Evolutionary conservation across 2,797 vertebrate species (phyloP), one percentile per base, ranked within the genome.

Genomic region (Intellagama lesueurii): DNA sequence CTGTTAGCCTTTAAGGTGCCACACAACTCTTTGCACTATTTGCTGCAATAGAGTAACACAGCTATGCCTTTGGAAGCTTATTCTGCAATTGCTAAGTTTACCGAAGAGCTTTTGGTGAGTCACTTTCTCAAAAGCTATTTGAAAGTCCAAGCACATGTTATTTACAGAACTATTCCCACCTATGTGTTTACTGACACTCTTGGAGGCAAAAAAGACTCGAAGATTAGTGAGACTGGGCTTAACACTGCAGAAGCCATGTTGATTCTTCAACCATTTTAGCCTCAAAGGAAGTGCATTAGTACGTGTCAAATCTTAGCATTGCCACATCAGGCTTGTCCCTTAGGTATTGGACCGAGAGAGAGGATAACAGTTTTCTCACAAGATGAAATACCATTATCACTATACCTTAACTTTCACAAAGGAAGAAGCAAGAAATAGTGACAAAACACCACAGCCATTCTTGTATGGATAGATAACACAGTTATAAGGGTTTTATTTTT

Each of bases 341-440:
- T 66, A 66, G 85, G 28, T 66, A 86, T 2, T 28, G 40, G 47
- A 47, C n/a, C n/a, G 56, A 78, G 28, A 77, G 75, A 86, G 64
- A 66, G 35, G 26, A 78, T n/a, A 56, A 77, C 35, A 47, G 56
- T 28, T 66, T 78, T 86, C 73, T 78, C 85, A 86, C 35, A 47
- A 86, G 40, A 66, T 66, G 28, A 86, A 86, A 77, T 52, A 22
- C 72, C 73, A 86, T 76, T 77, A 77, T 77, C 52, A 86, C 72
- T 47, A 24, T 44, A 30, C 66, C 24, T 78, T 66, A 44, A 77
- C 84, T 86, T 12, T 52, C 28, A 32, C n/a, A 52, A 32, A 35
- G 19, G 32, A 30, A 83, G 8, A 49, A 70, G 1, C 24, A 68
- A 64, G 66, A 40, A 83, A 35, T 30, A 68, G 35, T 73, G 68